phyloP scores from a whole-genome alignment of 2,113 vertebrate genomes.

The Progne subis region DNA sequence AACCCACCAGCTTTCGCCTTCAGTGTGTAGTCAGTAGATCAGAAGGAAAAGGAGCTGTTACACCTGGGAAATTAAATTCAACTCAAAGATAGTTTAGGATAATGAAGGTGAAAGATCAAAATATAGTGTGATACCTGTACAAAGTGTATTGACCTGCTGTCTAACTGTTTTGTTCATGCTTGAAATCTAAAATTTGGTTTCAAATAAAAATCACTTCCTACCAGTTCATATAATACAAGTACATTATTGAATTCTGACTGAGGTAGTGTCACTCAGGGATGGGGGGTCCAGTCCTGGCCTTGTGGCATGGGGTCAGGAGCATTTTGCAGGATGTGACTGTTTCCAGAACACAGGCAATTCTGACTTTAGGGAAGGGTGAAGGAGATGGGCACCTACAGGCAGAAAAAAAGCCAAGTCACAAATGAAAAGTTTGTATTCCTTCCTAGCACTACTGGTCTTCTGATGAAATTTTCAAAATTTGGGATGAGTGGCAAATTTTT shows the following conservation, averaged over 20 bases:
- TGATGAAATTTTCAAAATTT: background rate
- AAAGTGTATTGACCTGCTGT: background rate
- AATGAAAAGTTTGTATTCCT: background rate
- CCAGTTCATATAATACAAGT: background rate
- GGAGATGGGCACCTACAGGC: background rate
- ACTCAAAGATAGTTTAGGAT: slow-evolving; percentile 5
- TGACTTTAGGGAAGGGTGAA: background rate
- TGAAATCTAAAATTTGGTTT: slow-evolving; percentile 3
- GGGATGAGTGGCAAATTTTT: background rate
- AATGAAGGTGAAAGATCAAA: background rate
- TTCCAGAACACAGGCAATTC: background rate
- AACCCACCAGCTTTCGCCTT: background rate
- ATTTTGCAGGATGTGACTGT: background rate
- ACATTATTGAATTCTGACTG: background rate
- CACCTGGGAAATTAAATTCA: background rate
- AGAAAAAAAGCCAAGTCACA: background rate
- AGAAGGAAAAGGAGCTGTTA: background rate
- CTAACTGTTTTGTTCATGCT: background rate
- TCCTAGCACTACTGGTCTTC: background rate
- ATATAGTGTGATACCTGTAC: background rate
- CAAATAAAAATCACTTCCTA: background rate
- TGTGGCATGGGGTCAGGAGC: background rate
- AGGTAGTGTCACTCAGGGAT: background rate
- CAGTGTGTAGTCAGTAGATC: background rate
- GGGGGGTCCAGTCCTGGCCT: background rate